Conservation (phyloP, 2,797 vertebrate species). For the Bovichtus variegatus region DNA sequence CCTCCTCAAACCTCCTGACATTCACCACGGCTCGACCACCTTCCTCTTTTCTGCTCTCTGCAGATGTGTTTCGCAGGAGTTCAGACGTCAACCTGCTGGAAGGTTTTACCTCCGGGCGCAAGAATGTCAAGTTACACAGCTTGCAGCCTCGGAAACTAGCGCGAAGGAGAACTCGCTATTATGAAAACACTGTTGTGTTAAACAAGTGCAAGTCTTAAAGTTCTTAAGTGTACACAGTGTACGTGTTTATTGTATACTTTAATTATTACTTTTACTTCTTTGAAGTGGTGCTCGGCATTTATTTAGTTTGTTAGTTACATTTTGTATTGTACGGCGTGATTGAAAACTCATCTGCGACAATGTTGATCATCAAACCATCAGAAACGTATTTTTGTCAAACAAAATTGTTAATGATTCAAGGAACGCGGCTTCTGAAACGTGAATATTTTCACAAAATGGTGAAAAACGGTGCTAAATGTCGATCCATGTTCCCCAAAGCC, state of each 20-base stretch:
- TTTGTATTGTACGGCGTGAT: too few relatives aligned
- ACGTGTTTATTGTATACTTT: too few relatives aligned
- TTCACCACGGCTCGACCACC: not conserved
- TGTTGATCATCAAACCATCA: too few relatives aligned
- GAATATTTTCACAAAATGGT: too few relatives aligned
- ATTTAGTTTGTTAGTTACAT: too few relatives aligned
- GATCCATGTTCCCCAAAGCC: too few relatives aligned
- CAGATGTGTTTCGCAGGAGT: conserved; percentile 1
- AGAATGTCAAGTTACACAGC: conserved; percentile 4
- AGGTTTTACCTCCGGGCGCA: conserved; percentile 13
- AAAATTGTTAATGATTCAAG: too few relatives aligned
- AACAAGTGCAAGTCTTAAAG: not conserved
- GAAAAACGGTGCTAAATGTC: too few relatives aligned
- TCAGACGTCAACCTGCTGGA: conserved; percentile 27
- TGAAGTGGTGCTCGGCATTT: too few relatives aligned
- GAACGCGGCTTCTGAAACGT: fast-evolving
- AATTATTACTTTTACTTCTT: too few relatives aligned
- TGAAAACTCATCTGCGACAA: too few relatives aligned
- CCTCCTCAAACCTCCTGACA: not conserved
- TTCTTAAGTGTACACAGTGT: not conserved
- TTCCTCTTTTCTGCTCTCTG: not conserved
- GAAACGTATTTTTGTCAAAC: too few relatives aligned
- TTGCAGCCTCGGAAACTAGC: not conserved
- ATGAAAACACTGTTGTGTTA: not conserved
- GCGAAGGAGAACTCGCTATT: not conserved